These are phyloP conservation scores for Lumbricus terrestris DNA, from an alignment of 2,888 invertebrate genomes.

Conservation along the genomic window DNA sequence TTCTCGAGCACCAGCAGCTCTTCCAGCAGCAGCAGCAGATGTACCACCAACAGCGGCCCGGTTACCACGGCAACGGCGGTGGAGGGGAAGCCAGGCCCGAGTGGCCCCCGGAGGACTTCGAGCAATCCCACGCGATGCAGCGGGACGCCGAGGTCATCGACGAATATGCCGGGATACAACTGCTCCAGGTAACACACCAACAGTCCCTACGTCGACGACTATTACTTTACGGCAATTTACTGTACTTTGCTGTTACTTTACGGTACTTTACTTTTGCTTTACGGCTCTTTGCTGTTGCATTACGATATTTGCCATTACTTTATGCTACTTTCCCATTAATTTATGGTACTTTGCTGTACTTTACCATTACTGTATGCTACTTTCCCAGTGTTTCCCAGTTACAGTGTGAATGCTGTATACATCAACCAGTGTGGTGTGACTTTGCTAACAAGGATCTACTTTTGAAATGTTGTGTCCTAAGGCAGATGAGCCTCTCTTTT, in stretches of 20 bases:
- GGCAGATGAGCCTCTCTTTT: no score
- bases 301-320: no score
- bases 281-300: background rate
- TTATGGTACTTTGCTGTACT: no score
- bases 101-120: background rate
- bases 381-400: no score
- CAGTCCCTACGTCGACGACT: slow-evolving; percentile 94
- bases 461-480: no score
- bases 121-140: background rate
- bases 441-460: no score
- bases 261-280: slow-evolving; percentile 48
- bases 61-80: background rate
- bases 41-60: slow-evolving; percentile 17
- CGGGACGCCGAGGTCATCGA: slow-evolving; percentile 39
- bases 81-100: background rate
- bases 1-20: slow-evolving; percentile 28
- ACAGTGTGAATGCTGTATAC: no score
- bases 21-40: slow-evolving; percentile 33
- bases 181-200: slow-evolving; percentile 89
- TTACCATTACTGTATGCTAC: no score
- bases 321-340: no score
- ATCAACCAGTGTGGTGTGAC: no score
- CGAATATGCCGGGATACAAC: slow-evolving; percentile 84
- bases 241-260: slow-evolving; percentile 84
- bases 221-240: slow-evolving; percentile 84